Evolutionary conservation across 2,113 vertebrate species (phyloP).

Genomic region (Anarhynchus alexandrinus): DNA sequence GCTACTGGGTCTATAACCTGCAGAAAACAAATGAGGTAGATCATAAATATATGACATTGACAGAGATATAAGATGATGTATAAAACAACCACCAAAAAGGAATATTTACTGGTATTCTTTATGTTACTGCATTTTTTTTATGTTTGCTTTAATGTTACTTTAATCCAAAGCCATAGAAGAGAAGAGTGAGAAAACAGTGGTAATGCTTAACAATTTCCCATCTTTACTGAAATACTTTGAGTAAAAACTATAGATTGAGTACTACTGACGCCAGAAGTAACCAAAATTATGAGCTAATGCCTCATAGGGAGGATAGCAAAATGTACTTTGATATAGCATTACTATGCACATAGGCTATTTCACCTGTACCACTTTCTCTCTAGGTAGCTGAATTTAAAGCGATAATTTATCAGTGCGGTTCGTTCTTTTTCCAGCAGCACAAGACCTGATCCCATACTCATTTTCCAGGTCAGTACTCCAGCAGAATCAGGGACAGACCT

Average conservation of each 20-base stretch:
- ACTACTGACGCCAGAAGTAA: background rate
- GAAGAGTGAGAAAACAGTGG: background rate
- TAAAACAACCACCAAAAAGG: background rate
- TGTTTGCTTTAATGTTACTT: background rate
- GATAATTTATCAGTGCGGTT: background rate
- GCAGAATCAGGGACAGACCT: background rate
- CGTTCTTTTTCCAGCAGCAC: background rate
- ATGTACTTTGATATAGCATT: background rate
- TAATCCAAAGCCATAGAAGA: background rate
- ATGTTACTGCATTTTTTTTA: constrained; percentile 75
- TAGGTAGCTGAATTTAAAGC: background rate
- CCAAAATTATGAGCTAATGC: background rate
- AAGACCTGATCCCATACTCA: background rate
- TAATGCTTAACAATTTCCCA: background rate
- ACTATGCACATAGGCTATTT: background rate
- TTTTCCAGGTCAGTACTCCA: background rate
- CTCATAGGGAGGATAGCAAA: background rate
- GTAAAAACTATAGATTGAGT: background rate
- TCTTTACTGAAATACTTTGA: background rate
- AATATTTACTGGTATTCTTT: constrained; percentile 74
- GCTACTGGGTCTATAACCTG: constrained; percentile 97
- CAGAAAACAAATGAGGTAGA: constrained; percentile 18
- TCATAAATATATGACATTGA: background rate
- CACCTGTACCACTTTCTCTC: background rate
- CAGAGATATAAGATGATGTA: background rate